Conservation (phyloP, 1,140 invertebrate genomes). For the Druon quercuslanigerum region DNA sequence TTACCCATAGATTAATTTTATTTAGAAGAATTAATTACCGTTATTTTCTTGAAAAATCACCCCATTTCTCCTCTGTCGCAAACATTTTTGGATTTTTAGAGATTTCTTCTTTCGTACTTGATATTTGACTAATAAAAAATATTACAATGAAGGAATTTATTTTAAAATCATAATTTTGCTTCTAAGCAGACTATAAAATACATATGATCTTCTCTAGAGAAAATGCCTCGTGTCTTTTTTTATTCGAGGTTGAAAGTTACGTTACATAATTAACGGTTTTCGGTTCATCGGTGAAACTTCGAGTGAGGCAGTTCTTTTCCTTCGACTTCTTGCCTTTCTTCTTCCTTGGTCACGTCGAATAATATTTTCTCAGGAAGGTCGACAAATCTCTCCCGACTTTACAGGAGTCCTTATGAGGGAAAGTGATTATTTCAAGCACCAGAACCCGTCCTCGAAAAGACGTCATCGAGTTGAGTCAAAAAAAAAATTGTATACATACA, state of each 20-base stretch:
- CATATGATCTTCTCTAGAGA: too few species aligned
- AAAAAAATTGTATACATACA: too few species aligned
- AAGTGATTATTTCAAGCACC: conserved; percentile 7
- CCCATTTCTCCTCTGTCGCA: too few species aligned
- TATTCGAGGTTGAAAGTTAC: background rate
- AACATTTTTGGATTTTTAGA: too few species aligned
- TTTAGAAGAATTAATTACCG: too few species aligned
- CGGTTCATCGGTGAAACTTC: conserved; percentile 11
- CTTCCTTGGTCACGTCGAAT: background rate
- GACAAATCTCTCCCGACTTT: conserved; percentile 19
- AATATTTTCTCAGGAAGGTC: conserved; percentile 26
- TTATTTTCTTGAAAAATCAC: too few species aligned
- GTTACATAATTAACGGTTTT: conserved; percentile 14
- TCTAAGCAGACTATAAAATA: too few species aligned
- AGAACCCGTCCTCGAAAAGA: background rate
- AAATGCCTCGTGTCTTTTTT: background rate
- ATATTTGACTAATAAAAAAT: too few species aligned
- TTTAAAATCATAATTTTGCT: too few species aligned
- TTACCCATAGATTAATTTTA: too few species aligned
- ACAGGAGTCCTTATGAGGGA: conserved; percentile 12
- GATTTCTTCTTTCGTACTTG: too few species aligned
- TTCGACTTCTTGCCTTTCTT: conserved; percentile 6
- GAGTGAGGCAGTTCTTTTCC: background rate
- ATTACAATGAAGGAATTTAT: too few species aligned
- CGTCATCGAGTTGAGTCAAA: background rate